A percentile compares a stretch with the other conserved stretches of the same genome.
These are phyloP conservation scores for Pogona vitticeps DNA, from an alignment of 2,113 vertebrate genomes.

Conservation along the genomic window DNA sequence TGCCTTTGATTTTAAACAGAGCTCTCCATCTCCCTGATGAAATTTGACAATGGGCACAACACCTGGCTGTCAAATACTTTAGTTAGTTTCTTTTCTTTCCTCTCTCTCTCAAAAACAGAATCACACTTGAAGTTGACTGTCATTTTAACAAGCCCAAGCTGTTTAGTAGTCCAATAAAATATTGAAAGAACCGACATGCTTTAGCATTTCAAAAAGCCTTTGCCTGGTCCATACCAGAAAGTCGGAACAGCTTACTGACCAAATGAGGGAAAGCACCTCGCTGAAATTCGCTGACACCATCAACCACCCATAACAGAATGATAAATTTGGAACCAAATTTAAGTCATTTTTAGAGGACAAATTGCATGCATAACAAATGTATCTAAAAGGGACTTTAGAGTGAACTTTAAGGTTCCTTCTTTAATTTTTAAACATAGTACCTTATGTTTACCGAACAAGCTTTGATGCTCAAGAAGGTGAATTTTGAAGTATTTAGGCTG, in stretches of 20 bases:
- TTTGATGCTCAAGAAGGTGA: too few relatives aligned
- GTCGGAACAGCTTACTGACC: background rate
- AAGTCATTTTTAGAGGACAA: background rate
- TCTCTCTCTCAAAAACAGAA: background rate
- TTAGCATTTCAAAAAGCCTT: background rate
- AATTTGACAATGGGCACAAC: background rate
- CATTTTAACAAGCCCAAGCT: background rate
- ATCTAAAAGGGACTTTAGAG: background rate
- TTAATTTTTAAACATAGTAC: too few relatives aligned
- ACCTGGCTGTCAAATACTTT: background rate
- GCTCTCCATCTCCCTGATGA: background rate
- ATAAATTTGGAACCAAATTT: background rate
- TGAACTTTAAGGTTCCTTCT: background rate
- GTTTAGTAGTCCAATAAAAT: background rate
- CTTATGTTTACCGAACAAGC: too few relatives aligned
- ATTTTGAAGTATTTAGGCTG: background rate
- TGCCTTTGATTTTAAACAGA: constrained; percentile 4
- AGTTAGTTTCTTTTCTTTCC: background rate
- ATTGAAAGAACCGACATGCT: background rate
- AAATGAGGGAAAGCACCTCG: too few relatives aligned
- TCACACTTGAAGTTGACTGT: background rate
- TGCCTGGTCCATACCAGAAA: background rate
- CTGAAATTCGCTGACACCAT: too few relatives aligned
- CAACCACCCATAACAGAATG: too few relatives aligned
- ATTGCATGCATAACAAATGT: background rate